Evolutionary conservation across 2,888 invertebrate genomes (phyloP), one percentile per base, ranked within the genome.

Genomic region (Thymelicus acteon): DNA sequence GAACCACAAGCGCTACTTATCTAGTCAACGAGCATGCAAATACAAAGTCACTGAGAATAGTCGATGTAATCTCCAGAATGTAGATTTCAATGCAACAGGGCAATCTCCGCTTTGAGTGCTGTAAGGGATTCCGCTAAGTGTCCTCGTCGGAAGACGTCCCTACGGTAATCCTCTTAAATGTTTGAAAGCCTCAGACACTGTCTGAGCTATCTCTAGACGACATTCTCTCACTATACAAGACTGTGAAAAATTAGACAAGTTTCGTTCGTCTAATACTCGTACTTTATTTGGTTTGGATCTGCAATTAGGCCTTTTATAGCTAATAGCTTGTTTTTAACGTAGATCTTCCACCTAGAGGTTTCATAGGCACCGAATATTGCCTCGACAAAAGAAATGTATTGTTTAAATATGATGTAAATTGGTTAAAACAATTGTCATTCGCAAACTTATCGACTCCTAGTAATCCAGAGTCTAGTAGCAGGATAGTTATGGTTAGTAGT

Each of bases 151-250:
- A 58, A 57, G 68, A 63, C 54, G 62, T 58, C 47, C 39, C 49
- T 24, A 48, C 39, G 13, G 69, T 69, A 69, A 69, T 69, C 68
- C 57, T 62, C 68, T 68, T 68, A 62, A 68, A 68, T 68, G 47
- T 62, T 62, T 68, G 37, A 68, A 62, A 61, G 62, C 54, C 54
- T 62, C 47, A 47, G 68, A 47, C 47, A 54, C 24, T 10, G 54
- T 54, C 54, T 54, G 10, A 24, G 54, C 54, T 19, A 54, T 54
- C 54, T 54, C 24, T 24, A 54, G 24, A 54, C 24, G 3, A 31
- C 31, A 31, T 31, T 31, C 31, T 31, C 31, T 31, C 2, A 8
- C 24, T 54, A 24, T 8, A 24, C 24, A 12, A 54, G 54, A 6
- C 24, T 5, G 12, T 24, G 24, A 54, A 54, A 52, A 54, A 24